phyloP scores from a whole-genome alignment of 1,140 invertebrate species.

The Plectus sambesii region DNA sequence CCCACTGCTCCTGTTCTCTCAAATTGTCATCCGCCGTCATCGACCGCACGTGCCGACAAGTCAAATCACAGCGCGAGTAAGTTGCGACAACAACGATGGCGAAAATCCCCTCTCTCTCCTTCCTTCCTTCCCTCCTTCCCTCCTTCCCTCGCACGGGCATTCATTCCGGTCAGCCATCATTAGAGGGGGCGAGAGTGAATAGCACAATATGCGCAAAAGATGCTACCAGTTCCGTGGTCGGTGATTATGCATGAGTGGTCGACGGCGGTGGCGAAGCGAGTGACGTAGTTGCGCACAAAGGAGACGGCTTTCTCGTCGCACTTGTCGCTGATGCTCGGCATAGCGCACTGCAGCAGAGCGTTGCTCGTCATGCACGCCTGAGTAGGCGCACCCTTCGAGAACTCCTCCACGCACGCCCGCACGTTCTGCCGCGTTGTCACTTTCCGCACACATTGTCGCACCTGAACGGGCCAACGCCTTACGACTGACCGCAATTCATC shows the following conservation, averaged over 20 bases:
- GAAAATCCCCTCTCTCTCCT: no score
- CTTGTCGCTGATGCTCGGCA: slow-evolving; percentile 27
- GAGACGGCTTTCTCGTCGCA: slow-evolving; percentile 23
- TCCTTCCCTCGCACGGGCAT: no score
- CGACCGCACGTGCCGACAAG: no score
- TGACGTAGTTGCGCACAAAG: slow-evolving; percentile 35
- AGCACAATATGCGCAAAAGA: no score
- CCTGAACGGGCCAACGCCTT: no score
- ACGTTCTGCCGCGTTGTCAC: slow-evolving; percentile 26
- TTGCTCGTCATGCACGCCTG: slow-evolving; percentile 39
- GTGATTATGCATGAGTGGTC: slow-evolving; percentile 30
- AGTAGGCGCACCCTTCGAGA: slow-evolving; percentile 38
- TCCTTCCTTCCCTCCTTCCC: no score
- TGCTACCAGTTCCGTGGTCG: slow-evolving; percentile 1
- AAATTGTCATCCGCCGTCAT: no score
- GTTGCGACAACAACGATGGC: no score
- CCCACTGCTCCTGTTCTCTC: no score
- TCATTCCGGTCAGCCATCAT: no score
- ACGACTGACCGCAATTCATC: slow-evolving; percentile 1
- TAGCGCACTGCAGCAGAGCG: slow-evolving; percentile 30
- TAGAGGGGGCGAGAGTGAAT: no score
- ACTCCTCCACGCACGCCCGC: slow-evolving; percentile 33
- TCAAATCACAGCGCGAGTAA: no score
- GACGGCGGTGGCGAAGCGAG: slow-evolving; percentile 32
- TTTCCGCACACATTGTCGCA: slow-evolving; percentile 32